Base-by-base conservation (phyloP, 2,888 invertebrate genomes). In the Hybos culiciformis region DNA sequence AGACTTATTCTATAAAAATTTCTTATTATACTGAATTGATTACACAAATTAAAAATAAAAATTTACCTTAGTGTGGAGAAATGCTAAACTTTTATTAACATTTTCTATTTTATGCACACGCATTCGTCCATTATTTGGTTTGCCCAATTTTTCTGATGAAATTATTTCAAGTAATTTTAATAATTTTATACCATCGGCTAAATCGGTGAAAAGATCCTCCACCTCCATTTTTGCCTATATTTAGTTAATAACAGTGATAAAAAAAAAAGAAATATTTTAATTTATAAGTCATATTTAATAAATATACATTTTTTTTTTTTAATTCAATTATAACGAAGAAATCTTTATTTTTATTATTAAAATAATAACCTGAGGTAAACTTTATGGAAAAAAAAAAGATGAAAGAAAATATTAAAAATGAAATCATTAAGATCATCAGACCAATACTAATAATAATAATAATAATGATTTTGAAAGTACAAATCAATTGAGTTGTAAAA, bases 101-200 rank as follows among this genome's bases (percentile, higher is more conserved):
- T 98, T 98, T 71, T 98, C 97, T 45, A 98, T 88, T 75, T 96
- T 96, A 73, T 98, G 97, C 39, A 98, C 96, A 53, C 96, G 74
- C 85, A 97, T 90, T 50, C 84, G 80, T 36, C 94, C 94, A 62
- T 80, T 84, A 75, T 97, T 98, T 58, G 97, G 96, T 56, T 92
- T 82, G 50, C 92, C 96, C 56, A 98, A 74, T 57, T 93, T 88
- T 70, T 98, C 97, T 31, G 96, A 96, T 51, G 94, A 94, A 70
- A 98, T 97, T 62, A 97, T 94, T 75, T 98, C 97, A 64, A 98
- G 74, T 51, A 98, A 78, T 68, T 88, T 88, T 59, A 92, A 73
- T 53, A 92, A 71, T 57, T 93, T 84, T 62, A 85, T 82, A 43
- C 97, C 97, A 70, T 98, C 97, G 40, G 86, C 88, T 58, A 98